A percentile compares a stretch with the other conserved stretches of the same genome.
Evolutionary conservation across 1,140 invertebrate genomes (phyloP).

Genomic region (Agrypnia vestita): DNA sequence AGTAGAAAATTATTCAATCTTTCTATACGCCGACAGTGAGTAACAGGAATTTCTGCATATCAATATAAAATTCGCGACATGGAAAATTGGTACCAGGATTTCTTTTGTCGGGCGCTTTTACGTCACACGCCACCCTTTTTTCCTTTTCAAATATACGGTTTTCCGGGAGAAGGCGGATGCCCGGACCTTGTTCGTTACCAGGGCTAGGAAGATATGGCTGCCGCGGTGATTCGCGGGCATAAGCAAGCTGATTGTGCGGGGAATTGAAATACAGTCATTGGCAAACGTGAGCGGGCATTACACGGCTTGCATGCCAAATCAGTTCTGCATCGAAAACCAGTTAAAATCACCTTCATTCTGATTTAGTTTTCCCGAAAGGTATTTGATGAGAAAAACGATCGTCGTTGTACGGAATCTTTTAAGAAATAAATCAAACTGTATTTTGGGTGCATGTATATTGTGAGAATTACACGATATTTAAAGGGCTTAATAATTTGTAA

Average conservation of each 20-base stretch:
- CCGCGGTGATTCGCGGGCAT: constrained; percentile 40
- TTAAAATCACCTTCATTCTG: not conserved
- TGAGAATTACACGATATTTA: too few relatives aligned
- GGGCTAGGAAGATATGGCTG: constrained; percentile 26
- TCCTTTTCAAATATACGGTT: constrained; percentile 38
- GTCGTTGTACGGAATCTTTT: too few relatives aligned
- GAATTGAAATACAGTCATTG: constrained; percentile 59
- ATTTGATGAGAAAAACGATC: not conserved
- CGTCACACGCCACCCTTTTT: constrained; percentile 15
- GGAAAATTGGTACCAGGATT: constrained; percentile 15
- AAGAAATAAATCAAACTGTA: too few relatives aligned
- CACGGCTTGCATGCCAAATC: constrained; percentile 48
- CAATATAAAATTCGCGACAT: constrained; percentile 16
- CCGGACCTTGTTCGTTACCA: constrained; percentile 20
- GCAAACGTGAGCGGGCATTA: constrained; percentile 52
- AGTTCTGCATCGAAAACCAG: not conserved
- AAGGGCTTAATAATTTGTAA: too few relatives aligned
- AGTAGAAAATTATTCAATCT: constrained; percentile 16
- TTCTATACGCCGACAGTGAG: not conserved
- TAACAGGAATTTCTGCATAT: constrained; percentile 19
- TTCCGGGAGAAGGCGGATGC: constrained; percentile 20
- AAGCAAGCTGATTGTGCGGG: constrained; percentile 56
- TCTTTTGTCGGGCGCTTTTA: constrained; percentile 29
- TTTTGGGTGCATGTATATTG: too few relatives aligned
- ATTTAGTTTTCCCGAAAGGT: too few relatives aligned